phyloP scores from a whole-genome alignment of 2,888 invertebrate species.

The Pogonocherus hispidulus region DNA sequence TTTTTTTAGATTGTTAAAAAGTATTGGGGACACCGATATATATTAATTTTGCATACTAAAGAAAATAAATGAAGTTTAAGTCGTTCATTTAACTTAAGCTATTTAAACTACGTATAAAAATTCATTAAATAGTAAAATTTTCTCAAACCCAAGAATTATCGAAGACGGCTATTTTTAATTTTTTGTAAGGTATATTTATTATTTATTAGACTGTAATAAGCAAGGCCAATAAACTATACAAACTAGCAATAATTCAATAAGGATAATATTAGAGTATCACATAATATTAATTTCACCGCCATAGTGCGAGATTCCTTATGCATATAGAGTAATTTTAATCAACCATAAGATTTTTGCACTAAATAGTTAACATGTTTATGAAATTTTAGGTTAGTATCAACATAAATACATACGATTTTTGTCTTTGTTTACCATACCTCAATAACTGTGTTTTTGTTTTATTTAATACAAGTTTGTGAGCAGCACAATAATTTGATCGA shows the following conservation, averaged over 20 bases:
- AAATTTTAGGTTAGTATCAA: background rate
- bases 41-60: too few species aligned
- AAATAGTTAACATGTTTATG: background rate
- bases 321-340: too few species aligned
- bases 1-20: too few species aligned
- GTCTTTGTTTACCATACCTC: background rate
- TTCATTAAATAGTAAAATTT: constrained; percentile 1
- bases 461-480: background rate
- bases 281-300: background rate
- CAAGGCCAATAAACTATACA: constrained; percentile 2
- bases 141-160: background rate
- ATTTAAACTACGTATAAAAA: background rate
- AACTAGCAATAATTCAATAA: background rate
- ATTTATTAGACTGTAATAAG: background rate
- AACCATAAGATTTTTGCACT: too few species aligned
- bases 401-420: background rate
- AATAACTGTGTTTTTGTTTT: background rate
- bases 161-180: background rate
- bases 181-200: constrained; percentile 1
- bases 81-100: background rate
- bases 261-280: constrained; percentile 5
- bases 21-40: too few species aligned
- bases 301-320: too few species aligned
- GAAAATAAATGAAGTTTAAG: constrained; percentile 1
- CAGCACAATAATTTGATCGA: background rate